Evolutionary conservation across 2,888 invertebrate genomes (phyloP), one percentile per base, ranked within the genome.

Genomic region (Prenolepis imparis): DNA sequence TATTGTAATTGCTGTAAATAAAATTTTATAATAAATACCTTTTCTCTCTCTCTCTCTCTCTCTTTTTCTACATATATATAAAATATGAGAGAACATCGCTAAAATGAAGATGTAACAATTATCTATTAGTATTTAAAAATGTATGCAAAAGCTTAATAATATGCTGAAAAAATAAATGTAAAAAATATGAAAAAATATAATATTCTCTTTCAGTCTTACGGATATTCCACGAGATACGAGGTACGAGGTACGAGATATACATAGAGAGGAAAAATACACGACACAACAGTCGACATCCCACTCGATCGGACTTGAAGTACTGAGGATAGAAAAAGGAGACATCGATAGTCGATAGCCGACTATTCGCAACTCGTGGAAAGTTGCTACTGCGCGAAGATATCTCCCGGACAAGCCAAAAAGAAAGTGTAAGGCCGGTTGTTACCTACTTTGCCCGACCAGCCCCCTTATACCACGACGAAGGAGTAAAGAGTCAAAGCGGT

Each of bases 401-500:
- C 21, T 18, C 44, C 77, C 32, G 66, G 66, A 82, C 82, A 82
- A 80, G 18, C 59, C 78, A 41, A 67, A 82, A 77, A 82, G 82
- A 82, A 57, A 82, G 66, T 57, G 55, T 48, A 18, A 48, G 36
- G 24, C 32, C 52, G 48, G n/a, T 64, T 52, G 85, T 82, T 70
- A 59, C 52, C 52, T 63, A 57, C 55, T 44, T 78, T 24, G 57
- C 41, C 57, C 70, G 41, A 44, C 32, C 77, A 39, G 52, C n/a
- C 28, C 8, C n/a, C 32, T 78, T 48, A 18, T n/a, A 66, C 21
- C n/a, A 28, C 32, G 44, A 11, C 21, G 68, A 44, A 24, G 32
- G 59, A 80, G 75, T 72, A 80, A 74, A 61, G 83, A 77, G 89
- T 84, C 84, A 80, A 87, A 86, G 83, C 67, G 75, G 72, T 78